Evolutionary conservation across 2,797 vertebrate genomes (phyloP).

Genomic region (Neosilurus mollespiculum): DNA sequence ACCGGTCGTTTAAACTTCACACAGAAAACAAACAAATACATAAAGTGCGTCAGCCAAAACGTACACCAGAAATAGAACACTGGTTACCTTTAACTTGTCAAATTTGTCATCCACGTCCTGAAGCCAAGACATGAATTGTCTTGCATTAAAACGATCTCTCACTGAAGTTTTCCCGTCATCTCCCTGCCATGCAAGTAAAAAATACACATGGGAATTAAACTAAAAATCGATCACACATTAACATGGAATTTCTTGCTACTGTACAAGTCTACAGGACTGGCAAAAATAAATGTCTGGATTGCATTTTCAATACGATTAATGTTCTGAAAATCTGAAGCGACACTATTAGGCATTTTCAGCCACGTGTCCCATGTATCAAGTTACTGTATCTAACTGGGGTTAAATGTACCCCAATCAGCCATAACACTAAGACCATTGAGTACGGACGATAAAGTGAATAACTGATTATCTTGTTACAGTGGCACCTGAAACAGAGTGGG

Average conservation of each 20-base stretch:
- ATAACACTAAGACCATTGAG: no score
- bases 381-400: background rate
- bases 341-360: background rate
- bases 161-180: conserved; percentile 97
- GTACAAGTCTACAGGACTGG: background rate
- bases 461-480: no score
- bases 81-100: conserved; percentile 91
- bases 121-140: conserved; percentile 99
- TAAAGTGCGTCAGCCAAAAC: background rate
- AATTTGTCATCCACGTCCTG: conserved; percentile 99
- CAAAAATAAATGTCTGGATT: background rate
- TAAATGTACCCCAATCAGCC: background rate
- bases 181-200: conserved; percentile 72
- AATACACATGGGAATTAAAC: background rate
- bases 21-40: background rate
- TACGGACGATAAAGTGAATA: no score
- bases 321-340: background rate
- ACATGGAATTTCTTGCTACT: background rate
- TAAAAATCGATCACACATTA: background rate
- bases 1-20: background rate
- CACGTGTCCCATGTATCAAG: background rate
- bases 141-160: conserved; percentile 93
- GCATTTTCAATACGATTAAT: background rate
- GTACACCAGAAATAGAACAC: background rate
- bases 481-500: no score